Evolutionary conservation across 35 echinoderm and acorn worm species (phyloP).

Genomic region (Amphiura filiformis): DNA sequence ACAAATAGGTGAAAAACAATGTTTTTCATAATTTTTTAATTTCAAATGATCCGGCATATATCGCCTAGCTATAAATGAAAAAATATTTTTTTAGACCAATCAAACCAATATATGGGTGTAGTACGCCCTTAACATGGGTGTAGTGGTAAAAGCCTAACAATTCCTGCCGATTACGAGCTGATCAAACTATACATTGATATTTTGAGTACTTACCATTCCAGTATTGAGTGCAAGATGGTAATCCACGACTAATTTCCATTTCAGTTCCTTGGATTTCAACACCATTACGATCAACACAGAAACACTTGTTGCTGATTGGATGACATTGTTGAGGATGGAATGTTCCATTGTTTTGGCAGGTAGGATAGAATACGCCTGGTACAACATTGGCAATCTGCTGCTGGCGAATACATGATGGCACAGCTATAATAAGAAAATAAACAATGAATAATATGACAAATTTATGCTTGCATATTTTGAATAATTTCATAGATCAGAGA

Average conservation of each 20-base stretch:
- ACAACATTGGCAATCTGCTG: constrained; percentile 41
- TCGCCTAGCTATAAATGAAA: too few relatives aligned
- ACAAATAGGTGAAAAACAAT: too few relatives aligned
- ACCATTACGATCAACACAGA: constrained; percentile 58
- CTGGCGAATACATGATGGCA: constrained; percentile 38
- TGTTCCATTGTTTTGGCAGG: constrained; percentile 35
- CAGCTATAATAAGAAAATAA: constrained; percentile 14
- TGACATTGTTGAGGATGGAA: constrained; percentile 27
- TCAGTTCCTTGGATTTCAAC: constrained; percentile 10
- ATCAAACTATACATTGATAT: too few relatives aligned
- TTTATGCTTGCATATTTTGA: not conserved
- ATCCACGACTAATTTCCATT: not conserved
- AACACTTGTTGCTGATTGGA: not conserved
- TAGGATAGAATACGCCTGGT: constrained; percentile 24
- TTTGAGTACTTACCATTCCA: constrained; percentile 63
- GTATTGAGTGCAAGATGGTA: constrained; percentile 19
- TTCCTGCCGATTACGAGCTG: too few relatives aligned
- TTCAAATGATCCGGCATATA: too few relatives aligned
- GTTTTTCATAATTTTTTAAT: too few relatives aligned
- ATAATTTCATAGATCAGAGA: too few relatives aligned
- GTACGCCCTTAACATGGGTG: too few relatives aligned
- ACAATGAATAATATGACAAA: not conserved
- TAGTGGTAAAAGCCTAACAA: too few relatives aligned
- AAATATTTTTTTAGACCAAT: too few relatives aligned
- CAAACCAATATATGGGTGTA: too few relatives aligned